A percentile compares a stretch with the other conserved stretches of the same genome.
These are phyloP conservation scores for Tetraneura akinire DNA, from an alignment of 1,140 invertebrate genomes.

Conservation along the genomic window DNA sequence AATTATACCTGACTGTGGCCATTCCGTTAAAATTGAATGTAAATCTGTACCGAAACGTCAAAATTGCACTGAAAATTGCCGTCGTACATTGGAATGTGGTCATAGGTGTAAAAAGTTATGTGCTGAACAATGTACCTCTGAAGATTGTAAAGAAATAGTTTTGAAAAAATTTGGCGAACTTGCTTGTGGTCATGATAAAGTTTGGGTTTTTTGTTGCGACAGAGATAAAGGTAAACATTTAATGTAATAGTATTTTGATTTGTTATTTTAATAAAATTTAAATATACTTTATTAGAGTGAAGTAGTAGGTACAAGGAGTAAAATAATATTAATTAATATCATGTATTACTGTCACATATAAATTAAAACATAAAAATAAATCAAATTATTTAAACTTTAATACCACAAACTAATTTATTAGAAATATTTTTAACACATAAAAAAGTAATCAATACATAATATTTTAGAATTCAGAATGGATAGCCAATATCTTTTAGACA, in stretches of 20 bases:
- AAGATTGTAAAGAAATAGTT: slow-evolving; percentile 17
- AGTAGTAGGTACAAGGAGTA: too few species aligned
- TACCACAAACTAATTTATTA: too few species aligned
- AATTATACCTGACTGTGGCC: slow-evolving; percentile 34
- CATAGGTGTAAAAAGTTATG: slow-evolving; percentile 1
- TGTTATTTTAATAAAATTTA: too few species aligned
- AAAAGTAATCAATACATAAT: background rate
- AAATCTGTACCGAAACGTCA: background rate
- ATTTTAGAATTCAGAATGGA: slow-evolving; percentile 35
- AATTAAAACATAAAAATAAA: too few species aligned
- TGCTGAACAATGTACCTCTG: background rate
- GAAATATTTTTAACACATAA: too few species aligned
- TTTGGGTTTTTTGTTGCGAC: slow-evolving; percentile 37
- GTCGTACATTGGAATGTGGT: background rate
- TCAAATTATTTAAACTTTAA: too few species aligned
- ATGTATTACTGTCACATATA: too few species aligned
- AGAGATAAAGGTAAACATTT: slow-evolving; percentile 35
- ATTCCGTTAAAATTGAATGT: background rate
- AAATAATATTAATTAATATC: too few species aligned
- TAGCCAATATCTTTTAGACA: slow-evolving; percentile 52
- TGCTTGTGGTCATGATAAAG: slow-evolving; percentile 52
- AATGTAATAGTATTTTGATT: too few species aligned
- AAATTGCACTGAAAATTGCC: background rate
- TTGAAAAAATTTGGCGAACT: slow-evolving; percentile 2
- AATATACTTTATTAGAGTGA: too few species aligned